Base-by-base conservation (phyloP, 2,888 invertebrate species). In the Eledona agricola region DNA sequence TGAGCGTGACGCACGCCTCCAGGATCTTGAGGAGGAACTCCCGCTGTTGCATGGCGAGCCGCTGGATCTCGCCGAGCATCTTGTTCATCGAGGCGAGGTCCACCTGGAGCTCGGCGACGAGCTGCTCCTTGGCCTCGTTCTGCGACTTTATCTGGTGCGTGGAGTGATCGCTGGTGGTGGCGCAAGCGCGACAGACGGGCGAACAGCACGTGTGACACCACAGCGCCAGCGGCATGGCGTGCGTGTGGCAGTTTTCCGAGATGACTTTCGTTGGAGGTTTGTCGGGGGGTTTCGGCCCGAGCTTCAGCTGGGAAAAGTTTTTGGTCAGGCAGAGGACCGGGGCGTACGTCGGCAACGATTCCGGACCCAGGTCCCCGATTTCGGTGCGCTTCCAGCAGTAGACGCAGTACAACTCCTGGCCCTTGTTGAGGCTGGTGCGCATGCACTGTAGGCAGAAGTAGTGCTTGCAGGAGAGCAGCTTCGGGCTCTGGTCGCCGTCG, bases 311-410 rank as follows among this genome's bases (percentile, higher is more conserved):
- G 54, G 81, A 77, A 65, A 85, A 79, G 72, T 84, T 84, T 70
- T 84, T 84, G 58, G 85, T 82, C 62, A 88, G 77, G 63, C 84
- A 84, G 51, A 87, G 79, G 40, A 87, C 82, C 57, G 87, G 83
- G 62, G 80, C 80, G 75, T 87, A 84, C 6, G 87, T 87, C 58
- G 86, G 87, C 65, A 88, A 75, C 63, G 83, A 81, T 63, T 86
- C 86, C 47, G 86, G 83, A 53, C 85, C 83, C 65, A 84, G 80
- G 62, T 84, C 86, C 46, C 86, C 84, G 52, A 86, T 75, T 63
- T 86, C 86, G 53, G 88, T 88, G 60, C 83, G 80, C 74, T 87
- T 87, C 86, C 87, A 87, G 76, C 88, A 89, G 74, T 87, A 85
- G 57, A 83, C 81, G 73, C 88, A 89, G 73, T 83, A 83, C 61